Evolutionary conservation across 92 coral and sea anemone species (phyloP), one percentile per base, ranked within the genome.

Genomic region (Epizoanthus ramosus): DNA sequence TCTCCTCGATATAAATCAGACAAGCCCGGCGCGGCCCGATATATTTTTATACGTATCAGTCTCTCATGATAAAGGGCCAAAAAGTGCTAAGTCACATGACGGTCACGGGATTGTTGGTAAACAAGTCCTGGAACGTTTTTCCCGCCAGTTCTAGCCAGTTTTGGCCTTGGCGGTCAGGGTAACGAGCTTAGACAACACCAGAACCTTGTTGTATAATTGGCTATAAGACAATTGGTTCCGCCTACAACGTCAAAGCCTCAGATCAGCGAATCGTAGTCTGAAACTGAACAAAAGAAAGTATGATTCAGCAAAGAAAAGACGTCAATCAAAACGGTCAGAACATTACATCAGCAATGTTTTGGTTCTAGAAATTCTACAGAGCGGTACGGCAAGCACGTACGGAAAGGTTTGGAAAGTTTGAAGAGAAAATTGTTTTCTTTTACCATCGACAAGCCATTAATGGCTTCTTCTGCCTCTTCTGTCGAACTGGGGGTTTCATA

Each of bases 321-420:
- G 92, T 89, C 89, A 89, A 85, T 85, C 89, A 85, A 68, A 22
- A 9, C 64, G 83, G 71, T 71, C 61, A 22, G 70, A 79, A 64
- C 75, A 92, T 94, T 93, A 88, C 98, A 90, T 95, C 98, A 94
- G 87, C 83, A 75, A 86, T 95, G 98, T 95, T 95, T 89, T 96
- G 95, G 86, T 85, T 84, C 88, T 58, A 73, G 80, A 73, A 86
- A 65, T 33, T 84, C 68, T 79, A 57, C 89, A 24, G 41, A 23
- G 63, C 66, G 56, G 52, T 28, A 50, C 80, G 14, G 43, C 9
- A 14, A 77, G 82, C 82, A 77, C 82, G 82, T 77, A 77, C 59
- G 6, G 39, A 10, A 10, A 37, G 24, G 17, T 39, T n/a, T 1
- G 21, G 54, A 75, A 75, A 59, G 57, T 75, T 58, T 28, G 33